These are phyloP conservation scores for Rousettus madagascariensis DNA, from an alignment of 2,797 vertebrate species.

Conservation along the genomic window DNA sequence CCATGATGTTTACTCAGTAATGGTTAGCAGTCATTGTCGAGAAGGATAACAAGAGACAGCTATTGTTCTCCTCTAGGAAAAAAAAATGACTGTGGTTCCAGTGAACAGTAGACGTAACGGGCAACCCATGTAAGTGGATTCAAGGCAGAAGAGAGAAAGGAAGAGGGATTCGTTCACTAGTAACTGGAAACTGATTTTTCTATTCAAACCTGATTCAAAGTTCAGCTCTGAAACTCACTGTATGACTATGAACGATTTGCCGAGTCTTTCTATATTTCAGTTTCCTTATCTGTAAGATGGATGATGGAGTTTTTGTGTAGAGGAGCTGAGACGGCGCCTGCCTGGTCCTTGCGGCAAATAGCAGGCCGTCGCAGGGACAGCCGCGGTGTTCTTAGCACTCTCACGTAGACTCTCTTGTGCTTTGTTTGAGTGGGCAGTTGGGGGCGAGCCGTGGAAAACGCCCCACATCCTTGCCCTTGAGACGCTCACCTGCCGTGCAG, in stretches of 20 bases:
- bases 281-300: slow-evolving; percentile 28
- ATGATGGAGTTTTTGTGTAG: neutral
- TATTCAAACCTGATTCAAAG: slow-evolving; percentile 18
- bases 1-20: neutral
- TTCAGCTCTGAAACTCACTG: neutral
- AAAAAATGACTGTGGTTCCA: slow-evolving; percentile 46
- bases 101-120: slow-evolving; percentile 35
- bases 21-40: slow-evolving; percentile 21
- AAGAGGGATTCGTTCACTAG: neutral
- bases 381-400: neutral
- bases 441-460: neutral
- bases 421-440: neutral
- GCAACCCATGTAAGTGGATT: neutral
- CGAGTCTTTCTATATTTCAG: neutral
- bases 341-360: neutral
- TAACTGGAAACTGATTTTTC: slow-evolving; percentile 43
- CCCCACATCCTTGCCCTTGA: neutral
- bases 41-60: slow-evolving; percentile 13
- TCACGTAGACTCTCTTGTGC: neutral
- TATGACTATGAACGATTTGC: neutral
- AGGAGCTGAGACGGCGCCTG: neutral
- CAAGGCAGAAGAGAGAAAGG: slow-evolving; percentile 55
- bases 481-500: neutral
- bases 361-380: neutral
- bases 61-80: slow-evolving; percentile 43